Evolutionary conservation across 2,888 invertebrate genomes (phyloP), one percentile per base, ranked within the genome.

Genomic region (Cerceris rybyensis): DNA sequence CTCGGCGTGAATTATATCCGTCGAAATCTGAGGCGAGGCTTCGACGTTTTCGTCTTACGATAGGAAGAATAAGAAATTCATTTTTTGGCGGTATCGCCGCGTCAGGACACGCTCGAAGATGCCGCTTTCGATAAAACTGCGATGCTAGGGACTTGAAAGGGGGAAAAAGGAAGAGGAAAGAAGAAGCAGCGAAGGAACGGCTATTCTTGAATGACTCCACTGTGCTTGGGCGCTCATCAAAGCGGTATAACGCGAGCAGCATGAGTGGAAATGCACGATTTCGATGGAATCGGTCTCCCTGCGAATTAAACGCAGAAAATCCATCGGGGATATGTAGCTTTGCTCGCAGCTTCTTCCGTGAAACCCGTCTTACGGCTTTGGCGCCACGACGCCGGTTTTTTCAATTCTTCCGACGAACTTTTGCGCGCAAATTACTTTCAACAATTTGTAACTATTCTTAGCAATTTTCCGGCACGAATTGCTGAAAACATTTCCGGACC

Each of bases 241-340:
- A 88, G 91, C 91, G 90, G 89, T 72, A 90, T 91, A 91, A 91
- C 86, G 80, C 86, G 87, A 91, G 87, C 91, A 91, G 89, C 88
- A 90, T 91, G 91, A 88, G 83, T 86, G 84, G 75, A 86, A 88
- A 86, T 73, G 84, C 86, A 80, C 64, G 80, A 87, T 88, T 87
- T 82, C 83, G 88, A 90, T 89, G 84, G 68, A 88, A 90, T 91
- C 89, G 82, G 88, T 87, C 77, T 82, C 86, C 46, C 55, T 59
- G 55, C 52, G 68, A 52, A 75, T 83, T 75, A 67, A 68, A 78
- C 72, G 68, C 55, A 66, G 55, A 61, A 28, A 61, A 66, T 17
- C 13, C 52, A 58, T 74, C 61, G 14, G 43, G 66, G 65, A 71
- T 66, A n/a, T n/a, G n/a, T 46, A 8, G 46, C 46, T 11, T 46